Evolutionary conservation across 2,888 invertebrate species (phyloP), one percentile per base, ranked within the genome.

Genomic region (Lampropteryx suffumata): DNA sequence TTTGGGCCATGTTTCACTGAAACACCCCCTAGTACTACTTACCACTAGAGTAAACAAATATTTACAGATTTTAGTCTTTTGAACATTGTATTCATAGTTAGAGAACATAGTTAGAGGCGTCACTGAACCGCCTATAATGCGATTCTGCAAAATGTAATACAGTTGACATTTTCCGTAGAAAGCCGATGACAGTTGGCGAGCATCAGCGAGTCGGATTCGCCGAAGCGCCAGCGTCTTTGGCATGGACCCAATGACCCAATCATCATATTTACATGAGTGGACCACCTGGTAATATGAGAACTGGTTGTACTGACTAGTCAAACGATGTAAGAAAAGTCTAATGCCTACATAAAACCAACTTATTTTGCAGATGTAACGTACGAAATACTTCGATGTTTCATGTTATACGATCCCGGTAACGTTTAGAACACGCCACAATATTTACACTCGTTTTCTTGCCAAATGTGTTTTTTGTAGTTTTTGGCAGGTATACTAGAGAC

Each of bases 211-310:
- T 21, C 29, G 50, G n/a, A 28, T 76, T 76, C 76, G 53, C 21
- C 61, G 76, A 78, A 76, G 65, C 67, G 62, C 59, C 65, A 61
- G 44, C 61, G 62, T 49, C 66, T 65, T 69, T 84, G 83, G 83
- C 83, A 64, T 32, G 13, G 26, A 40, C 65, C 81, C 81, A 82
- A 71, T 61, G 52, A 59, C 59, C 56, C 56, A 59, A 69, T 68
- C 68, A 63, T 65, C 62, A 59, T 47, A 34, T 42, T 40, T 24
- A 48, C 36, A 54, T n/a, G n/a, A n/a, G 50, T 37, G 10, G 35
- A 36, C 37, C 37, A 43, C 43, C 49, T 37, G 49, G 49, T 50
- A 43, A 39, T 50, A 39, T 43, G 39, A 50, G n/a, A 37, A 43
- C 33, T 14, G 13, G 6, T 26, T 9, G 10, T 33, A 14, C 14